Evolutionary conservation across 2,797 vertebrate genomes (phyloP).

Genomic region (Ispidina picta): DNA sequence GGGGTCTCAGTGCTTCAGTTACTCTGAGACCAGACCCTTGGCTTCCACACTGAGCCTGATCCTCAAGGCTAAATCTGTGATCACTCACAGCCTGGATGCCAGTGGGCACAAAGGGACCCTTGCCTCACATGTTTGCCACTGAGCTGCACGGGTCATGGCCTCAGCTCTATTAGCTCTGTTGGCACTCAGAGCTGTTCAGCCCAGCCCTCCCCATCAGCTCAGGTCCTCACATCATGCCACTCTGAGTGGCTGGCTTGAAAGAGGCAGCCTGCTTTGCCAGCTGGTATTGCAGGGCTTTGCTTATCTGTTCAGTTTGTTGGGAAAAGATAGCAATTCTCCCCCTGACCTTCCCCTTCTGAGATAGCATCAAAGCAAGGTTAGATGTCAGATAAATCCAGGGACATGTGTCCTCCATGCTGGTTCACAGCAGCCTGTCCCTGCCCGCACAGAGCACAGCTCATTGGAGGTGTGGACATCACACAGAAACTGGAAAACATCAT

Average conservation of each 20-base stretch:
- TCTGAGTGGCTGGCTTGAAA: not conserved
- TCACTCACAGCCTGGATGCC: not conserved
- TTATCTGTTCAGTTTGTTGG: constrained; percentile 13
- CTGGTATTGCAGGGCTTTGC: not conserved
- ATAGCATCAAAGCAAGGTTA: constrained; percentile 47
- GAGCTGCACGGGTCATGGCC: not conserved
- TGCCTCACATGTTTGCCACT: not conserved
- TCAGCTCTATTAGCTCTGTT: not conserved
- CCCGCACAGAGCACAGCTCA: not conserved
- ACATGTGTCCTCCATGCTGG: rapidly evolving
- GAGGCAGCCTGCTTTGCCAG: not conserved
- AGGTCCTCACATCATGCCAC: not conserved
- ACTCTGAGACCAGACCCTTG: not conserved
- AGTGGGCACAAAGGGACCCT: not conserved
- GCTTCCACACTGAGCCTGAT: not conserved
- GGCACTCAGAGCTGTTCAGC: not conserved
- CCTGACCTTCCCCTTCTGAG: constrained; percentile 13
- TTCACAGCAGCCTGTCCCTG: not conserved
- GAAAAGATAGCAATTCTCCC: constrained; percentile 31
- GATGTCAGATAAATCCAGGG: constrained; percentile 33
- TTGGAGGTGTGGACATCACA: not conserved
- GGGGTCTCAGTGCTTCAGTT: not conserved
- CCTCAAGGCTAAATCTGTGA: not conserved
- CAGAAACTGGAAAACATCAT: not conserved
- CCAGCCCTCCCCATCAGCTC: not conserved